phyloP scores from a whole-genome alignment of 1,140 invertebrate genomes.

The Tachypleus tridentatus region DNA sequence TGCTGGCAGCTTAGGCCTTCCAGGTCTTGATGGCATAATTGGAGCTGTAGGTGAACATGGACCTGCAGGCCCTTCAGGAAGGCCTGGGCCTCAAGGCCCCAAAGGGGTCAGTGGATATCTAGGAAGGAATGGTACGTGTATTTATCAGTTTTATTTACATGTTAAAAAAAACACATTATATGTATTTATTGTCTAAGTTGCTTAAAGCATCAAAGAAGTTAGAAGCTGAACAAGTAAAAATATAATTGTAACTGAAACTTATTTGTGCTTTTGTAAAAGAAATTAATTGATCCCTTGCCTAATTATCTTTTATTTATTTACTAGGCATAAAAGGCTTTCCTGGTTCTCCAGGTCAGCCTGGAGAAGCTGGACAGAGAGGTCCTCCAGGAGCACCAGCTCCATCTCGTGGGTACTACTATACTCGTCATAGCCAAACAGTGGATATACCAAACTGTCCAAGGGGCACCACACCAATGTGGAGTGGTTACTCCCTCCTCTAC shows the following conservation, averaged over 20 bases:
- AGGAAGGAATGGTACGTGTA: neutral
- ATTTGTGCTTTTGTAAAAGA: constrained; percentile 1
- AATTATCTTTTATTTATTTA: constrained; percentile 3
- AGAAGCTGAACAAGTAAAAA: neutral
- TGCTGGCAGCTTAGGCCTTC: too few species aligned
- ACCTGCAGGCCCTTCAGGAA: constrained; percentile 9
- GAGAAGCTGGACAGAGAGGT: constrained; percentile 44
- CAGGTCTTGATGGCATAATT: constrained; percentile 15
- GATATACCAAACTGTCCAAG: constrained; percentile 70
- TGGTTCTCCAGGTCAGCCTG: constrained; percentile 28
- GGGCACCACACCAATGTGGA: constrained; percentile 75
- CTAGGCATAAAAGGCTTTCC: constrained; percentile 16
- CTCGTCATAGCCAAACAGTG: constrained; percentile 71
- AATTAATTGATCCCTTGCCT: neutral
- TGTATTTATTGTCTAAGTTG: neutral
- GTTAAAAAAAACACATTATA: neutral
- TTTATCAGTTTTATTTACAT: neutral
- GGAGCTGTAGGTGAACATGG: constrained; percentile 22
- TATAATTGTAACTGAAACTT: neutral
- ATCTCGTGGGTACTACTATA: constrained; percentile 18
- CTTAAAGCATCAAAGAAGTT: neutral
- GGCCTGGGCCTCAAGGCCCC: neutral
- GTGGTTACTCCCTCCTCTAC: constrained; percentile 88
- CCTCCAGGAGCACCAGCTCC: constrained; percentile 18
- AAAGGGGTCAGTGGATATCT: neutral